Base-by-base conservation (phyloP, 2,888 invertebrate species). In the Arctia plantaginis region DNA sequence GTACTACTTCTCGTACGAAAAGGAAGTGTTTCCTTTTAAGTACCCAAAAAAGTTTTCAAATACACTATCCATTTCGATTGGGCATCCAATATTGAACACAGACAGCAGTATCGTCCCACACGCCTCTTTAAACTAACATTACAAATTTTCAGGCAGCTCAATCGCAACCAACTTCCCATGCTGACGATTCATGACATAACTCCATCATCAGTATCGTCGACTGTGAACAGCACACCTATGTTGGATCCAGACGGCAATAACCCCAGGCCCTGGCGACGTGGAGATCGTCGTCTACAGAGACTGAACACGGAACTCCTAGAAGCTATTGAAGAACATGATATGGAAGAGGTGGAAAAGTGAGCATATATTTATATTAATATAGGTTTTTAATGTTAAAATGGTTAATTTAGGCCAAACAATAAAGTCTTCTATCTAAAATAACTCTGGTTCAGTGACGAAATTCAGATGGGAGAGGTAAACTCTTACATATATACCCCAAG, bases 281-380 rank as follows among this genome's bases (percentile, higher is more conserved):
- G 93, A 59, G 95, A 95, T 82, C 84, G 95, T 4, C 86, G 95
- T 0, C 86, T 93, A 64, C 88, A 94, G 71, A 89, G 96, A n/a
- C 90, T 96, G 1, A 96, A 96, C 80, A 95, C 96, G 0, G 96
- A 96, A 77, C 90, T 96, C 35, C 87, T 96, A 18, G 94, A 94
- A 51, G 96, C 96, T 47, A 93, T 95, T 2, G 92, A 93, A 10
- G 76, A 72, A 0, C 90, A 92, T 72, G 90, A 96, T 69, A 80
- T 92, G 4, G 92, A 93, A 41, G 93, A 93, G 75, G 91, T 94
- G 8, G 93, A 94, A 82, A 90, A 91, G 96, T 94, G 4, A 78
- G 83, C 6, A 3, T 59, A 13, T 47, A 4, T 47, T 47, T 15
- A 47, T 20, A 20, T 47, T 47, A 20, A 47, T 4, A 47, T 18